A percentile compares a stretch with the other conserved stretches of the same genome.
phyloP scores from a whole-genome alignment of 2,797 vertebrate genomes.

The Crypturellus tataupa region DNA sequence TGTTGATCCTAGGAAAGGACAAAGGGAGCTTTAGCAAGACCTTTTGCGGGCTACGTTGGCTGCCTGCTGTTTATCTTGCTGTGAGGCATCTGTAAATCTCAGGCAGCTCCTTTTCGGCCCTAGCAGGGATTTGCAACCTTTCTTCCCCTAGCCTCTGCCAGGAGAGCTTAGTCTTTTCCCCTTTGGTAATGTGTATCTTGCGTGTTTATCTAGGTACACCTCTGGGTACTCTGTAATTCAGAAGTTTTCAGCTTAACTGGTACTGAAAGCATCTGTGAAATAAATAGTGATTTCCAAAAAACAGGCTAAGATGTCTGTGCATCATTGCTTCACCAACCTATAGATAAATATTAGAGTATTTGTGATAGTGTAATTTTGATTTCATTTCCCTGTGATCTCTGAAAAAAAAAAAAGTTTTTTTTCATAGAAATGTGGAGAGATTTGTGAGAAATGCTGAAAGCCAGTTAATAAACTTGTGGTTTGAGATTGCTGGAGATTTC shows the following conservation, averaged over 20 bases:
- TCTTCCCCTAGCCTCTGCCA: neutral
- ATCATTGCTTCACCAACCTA: neutral
- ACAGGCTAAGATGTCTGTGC: neutral
- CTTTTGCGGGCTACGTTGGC: neutral
- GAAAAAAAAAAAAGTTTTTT: neutral
- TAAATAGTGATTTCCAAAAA: neutral
- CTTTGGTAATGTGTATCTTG: neutral
- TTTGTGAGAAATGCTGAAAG: neutral
- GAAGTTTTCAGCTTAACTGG: neutral
- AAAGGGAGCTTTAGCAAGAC: neutral
- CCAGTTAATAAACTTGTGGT: neutral
- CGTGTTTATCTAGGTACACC: neutral
- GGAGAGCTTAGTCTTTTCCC: neutral
- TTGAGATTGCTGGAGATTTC: neutral
- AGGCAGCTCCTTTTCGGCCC: neutral
- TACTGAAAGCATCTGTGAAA: neutral
- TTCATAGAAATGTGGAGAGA: neutral
- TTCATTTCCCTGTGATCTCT: neutral
- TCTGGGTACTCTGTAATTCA: neutral
- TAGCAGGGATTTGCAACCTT: neutral
- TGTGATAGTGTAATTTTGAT: neutral
- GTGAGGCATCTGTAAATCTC: neutral
- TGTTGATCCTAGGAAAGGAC: neutral
- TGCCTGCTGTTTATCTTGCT: neutral
- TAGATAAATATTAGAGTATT: rapidly evolving